phyloP scores from a whole-genome alignment of 2,888 invertebrate genomes.

The Caenorhabditis uteleia region DNA sequence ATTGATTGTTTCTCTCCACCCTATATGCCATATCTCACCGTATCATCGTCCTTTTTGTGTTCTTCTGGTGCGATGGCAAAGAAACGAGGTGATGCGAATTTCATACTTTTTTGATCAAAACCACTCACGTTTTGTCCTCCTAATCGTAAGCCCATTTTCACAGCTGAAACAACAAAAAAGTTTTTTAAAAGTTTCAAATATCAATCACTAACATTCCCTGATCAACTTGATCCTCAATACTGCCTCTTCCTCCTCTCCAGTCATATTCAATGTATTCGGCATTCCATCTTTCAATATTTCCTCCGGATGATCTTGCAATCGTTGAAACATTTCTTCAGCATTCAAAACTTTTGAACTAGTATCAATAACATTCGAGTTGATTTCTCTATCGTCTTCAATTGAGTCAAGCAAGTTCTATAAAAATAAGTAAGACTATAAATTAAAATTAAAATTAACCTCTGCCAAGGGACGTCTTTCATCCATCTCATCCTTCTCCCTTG shows the following conservation, averaged over 20 bases:
- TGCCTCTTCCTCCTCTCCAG: conserved; percentile 13
- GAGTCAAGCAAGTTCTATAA: conserved; percentile 2
- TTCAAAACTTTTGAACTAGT: not conserved
- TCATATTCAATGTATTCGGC: conserved; percentile 21
- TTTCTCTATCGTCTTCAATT: conserved; percentile 1
- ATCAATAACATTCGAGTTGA: not conserved
- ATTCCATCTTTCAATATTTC: conserved; percentile 18
- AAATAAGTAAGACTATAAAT: too few relatives aligned
- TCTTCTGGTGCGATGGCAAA: conserved; percentile 57
- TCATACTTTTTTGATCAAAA: conserved; percentile 38
- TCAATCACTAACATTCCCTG: conserved; percentile 11
- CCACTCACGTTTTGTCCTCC: conserved; percentile 44
- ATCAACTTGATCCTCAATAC: conserved; percentile 25
- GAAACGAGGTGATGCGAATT: conserved; percentile 53
- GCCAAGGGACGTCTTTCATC: conserved; percentile 5
- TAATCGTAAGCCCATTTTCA: conserved; percentile 45
- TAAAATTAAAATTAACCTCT: too few relatives aligned
- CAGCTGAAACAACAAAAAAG: conserved; percentile 20
- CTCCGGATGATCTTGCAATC: conserved; percentile 30
- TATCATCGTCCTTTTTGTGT: conserved; percentile 40
- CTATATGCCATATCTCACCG: conserved; percentile 19
- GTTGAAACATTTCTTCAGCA: conserved; percentile 12
- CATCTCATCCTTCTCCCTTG: too few relatives aligned
- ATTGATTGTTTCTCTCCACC: too few relatives aligned
- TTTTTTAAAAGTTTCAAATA: not conserved